phyloP scores from a whole-genome alignment of 2,797 vertebrate genomes.

The Falco cherrug region DNA sequence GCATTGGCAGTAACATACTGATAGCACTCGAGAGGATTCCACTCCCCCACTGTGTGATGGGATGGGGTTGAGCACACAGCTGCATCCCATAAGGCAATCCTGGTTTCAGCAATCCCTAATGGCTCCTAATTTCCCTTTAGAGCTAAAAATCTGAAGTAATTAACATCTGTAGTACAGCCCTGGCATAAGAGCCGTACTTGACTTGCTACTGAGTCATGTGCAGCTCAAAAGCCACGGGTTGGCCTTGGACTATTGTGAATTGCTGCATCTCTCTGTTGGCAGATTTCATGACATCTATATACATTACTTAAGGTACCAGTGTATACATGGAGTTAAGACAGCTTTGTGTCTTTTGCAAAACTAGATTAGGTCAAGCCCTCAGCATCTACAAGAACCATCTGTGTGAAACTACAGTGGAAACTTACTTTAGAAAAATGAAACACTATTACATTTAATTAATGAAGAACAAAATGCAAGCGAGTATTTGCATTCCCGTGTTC shows the following conservation, averaged over 20 bases:
- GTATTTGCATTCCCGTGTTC: neutral
- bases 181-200: neutral
- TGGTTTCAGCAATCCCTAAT: neutral
- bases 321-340: neutral
- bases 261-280: neutral
- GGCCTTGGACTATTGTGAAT: neutral
- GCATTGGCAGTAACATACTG: neutral
- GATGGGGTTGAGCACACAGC: slow-evolving; percentile 2
- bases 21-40: neutral
- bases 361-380: neutral
- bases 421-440: neutral
- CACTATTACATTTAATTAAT: neutral
- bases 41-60: neutral
- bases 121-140: neutral
- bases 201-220: neutral
- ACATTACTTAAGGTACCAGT: neutral
- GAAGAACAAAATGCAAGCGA: neutral
- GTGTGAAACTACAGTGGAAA: neutral
- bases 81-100: neutral
- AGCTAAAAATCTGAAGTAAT: neutral
- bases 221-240: neutral
- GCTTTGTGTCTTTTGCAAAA: neutral
- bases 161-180: neutral
- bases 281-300: neutral
- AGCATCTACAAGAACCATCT: neutral